Evolutionary conservation across 2,113 vertebrate genomes (phyloP).

Genomic region (Vulpes ferrilata): DNA sequence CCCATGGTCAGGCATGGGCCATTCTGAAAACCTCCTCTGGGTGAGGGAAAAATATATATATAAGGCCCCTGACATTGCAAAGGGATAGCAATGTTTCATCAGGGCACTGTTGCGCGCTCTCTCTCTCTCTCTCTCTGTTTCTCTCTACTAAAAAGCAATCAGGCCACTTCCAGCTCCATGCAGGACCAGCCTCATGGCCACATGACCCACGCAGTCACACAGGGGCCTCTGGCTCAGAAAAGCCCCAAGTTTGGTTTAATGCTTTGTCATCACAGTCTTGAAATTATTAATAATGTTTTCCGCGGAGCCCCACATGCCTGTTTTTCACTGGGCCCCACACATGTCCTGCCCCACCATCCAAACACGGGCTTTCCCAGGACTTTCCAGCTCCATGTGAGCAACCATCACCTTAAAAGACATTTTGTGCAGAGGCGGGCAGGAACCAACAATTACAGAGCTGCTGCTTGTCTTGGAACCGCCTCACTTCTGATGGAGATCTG

Average conservation of each 20-base stretch:
- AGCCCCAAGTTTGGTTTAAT: neutral
- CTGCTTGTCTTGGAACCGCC: neutral
- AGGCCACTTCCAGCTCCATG: too few relatives aligned
- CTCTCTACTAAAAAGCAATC: neutral
- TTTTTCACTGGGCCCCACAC: neutral
- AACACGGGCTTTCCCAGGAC: rapidly evolving
- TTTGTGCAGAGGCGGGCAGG: rapidly evolving
- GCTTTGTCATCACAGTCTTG: neutral
- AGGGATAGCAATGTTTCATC: neutral
- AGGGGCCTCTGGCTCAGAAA: neutral
- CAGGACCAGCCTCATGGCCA: rapidly evolving
- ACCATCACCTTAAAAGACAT: neutral
- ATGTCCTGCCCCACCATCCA: rapidly evolving
- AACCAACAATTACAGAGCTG: rapidly evolving
- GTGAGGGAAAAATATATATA: neutral
- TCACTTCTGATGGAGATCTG: neutral
- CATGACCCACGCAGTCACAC: rapidly evolving
- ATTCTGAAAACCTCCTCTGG: neutral
- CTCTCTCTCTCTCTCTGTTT: neutral
- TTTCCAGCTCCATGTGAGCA: neutral
- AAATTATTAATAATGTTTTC: neutral
- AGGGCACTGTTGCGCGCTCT: neutral
- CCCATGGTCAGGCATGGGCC: neutral
- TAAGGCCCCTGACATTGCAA: constrained; percentile 24
- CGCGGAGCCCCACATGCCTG: neutral